Evolutionary conservation across 2,888 invertebrate species (phyloP).

Genomic region (Iselma pallidipennis): DNA sequence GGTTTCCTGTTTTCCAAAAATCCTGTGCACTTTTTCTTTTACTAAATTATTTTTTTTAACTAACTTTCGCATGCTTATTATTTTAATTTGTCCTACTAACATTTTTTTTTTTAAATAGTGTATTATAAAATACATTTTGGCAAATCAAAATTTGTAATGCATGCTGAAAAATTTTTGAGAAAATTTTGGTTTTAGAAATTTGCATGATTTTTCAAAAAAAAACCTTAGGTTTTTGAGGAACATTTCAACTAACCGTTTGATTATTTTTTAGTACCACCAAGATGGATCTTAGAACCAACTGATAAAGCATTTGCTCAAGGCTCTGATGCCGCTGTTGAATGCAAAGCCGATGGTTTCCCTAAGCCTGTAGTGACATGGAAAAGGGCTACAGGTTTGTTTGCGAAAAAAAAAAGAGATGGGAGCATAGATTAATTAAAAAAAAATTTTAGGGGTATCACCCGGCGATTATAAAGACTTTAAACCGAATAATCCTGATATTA

Average conservation of each 20-base stretch:
- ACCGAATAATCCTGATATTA: slow-evolving; percentile 86
- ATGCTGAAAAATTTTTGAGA: slow-evolving; percentile 10
- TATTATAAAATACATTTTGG: slow-evolving; percentile 3
- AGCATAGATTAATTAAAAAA: too few species aligned
- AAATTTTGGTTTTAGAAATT: not conserved
- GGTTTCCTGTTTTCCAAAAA: slow-evolving; percentile 47
- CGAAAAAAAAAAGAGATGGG: too few species aligned
- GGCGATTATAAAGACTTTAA: slow-evolving; percentile 93
- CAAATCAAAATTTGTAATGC: slow-evolving; percentile 20
- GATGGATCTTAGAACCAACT: slow-evolving; percentile 94
- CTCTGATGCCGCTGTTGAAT: slow-evolving; percentile 91
- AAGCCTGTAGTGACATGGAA: slow-evolving; percentile 95
- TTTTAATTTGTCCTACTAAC: slow-evolving; percentile 39
- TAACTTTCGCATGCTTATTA: slow-evolving; percentile 45
- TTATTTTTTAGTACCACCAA: slow-evolving; percentile 82
- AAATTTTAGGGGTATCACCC: slow-evolving; percentile 76
- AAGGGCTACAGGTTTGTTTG: slow-evolving; percentile 83
- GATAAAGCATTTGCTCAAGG: slow-evolving; percentile 95
- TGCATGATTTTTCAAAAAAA: not conserved
- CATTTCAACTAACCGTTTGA: not conserved
- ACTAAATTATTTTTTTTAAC: slow-evolving; percentile 37
- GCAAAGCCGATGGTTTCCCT: slow-evolving; percentile 95
- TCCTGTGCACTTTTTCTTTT: slow-evolving; percentile 46
- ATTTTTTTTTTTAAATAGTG: slow-evolving; percentile 32
- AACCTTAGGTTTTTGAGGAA: not conserved